A percentile compares a stretch with the other conserved stretches of the same genome.
These are phyloP conservation scores for Percopsis transmontana DNA, from an alignment of 2,113 vertebrate genomes.

Conservation along the genomic window DNA sequence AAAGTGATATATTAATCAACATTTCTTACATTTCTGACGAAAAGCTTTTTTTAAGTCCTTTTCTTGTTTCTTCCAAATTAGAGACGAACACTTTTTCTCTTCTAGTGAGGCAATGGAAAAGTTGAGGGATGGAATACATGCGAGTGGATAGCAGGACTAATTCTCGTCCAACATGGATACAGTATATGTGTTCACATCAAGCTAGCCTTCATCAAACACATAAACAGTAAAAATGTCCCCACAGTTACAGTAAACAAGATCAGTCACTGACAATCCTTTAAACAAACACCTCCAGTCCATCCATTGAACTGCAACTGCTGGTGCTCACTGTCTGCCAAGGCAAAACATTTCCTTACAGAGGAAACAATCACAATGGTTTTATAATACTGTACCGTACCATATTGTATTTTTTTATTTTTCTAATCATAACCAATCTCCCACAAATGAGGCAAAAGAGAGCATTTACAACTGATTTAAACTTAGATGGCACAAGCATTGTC, in stretches of 20 bases:
- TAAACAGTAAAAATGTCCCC: conserved; percentile 39
- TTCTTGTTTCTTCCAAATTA: conserved; percentile 10
- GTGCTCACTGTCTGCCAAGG: conserved; percentile 36
- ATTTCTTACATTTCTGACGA: background rate
- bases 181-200: background rate
- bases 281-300: background rate
- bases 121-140: too few species aligned
- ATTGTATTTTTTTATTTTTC: conserved; percentile 51
- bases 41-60: background rate
- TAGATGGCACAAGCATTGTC: conserved; percentile 45
- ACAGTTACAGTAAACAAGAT: conserved; percentile 39
- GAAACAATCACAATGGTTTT: conserved; percentile 36
- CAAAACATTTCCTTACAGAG: conserved; percentile 26
- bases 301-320: conserved; percentile 17
- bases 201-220: conserved; percentile 26
- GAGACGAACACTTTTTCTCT: too few species aligned
- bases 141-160: background rate
- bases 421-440: conserved; percentile 34
- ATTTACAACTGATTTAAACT: conserved; percentile 56
- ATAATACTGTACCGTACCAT: conserved; percentile 17
- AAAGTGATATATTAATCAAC: too few species aligned
- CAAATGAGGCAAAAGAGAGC: conserved; percentile 45
- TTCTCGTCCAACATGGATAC: background rate
- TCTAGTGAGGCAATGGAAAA: conserved; percentile 1
- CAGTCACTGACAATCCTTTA: conserved; percentile 29